Evolutionary conservation across 2,797 vertebrate species (phyloP), one percentile per base, ranked within the genome.

Genomic region (Microctenopoma lineatum): DNA sequence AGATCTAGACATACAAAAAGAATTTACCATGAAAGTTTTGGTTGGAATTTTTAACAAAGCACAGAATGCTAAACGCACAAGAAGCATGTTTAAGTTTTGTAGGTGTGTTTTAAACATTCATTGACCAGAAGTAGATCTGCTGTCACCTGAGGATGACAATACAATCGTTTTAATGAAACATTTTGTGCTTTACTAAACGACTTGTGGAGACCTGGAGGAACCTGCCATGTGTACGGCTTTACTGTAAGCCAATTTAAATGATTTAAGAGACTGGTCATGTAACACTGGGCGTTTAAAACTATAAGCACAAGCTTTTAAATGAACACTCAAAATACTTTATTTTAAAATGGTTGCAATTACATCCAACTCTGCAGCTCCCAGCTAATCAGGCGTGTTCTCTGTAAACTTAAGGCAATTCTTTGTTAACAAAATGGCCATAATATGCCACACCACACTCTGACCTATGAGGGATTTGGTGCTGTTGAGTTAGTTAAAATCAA

Each of bases 41-140:
- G 11, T 11, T 46, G 45, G 4, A 7, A 12, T 60, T 77, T 79
- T 75, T 77, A 69, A 85, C 67, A 86, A 92, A 91, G 84, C 88
- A 90, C 90, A 91, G 80, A 89, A 90, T 84, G 87, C 79, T 86
- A 78, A 90, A 87, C 90, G 87, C 89, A 91, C 89, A 85, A 81
- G 78, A 88, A 90, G 90, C 90, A 90, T 84, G 84, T 32, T 83
- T 76, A 84, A 84, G 81, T 71, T 85, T 83, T 89, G 88, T 83
- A 88, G 84, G 88, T 90, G 88, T 84, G 73, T 87, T 89, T 91
- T 90, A 73, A 90, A 92, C 85, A 89, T 91, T 90, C 88, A 87
- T 71, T 84, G 80, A 90, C 79, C 82, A 87, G 81, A 81, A 72
- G 69, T 57, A n/a, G 59, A 85, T 87, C 79, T 59, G 74, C 58